Evolutionary conservation across 2,888 invertebrate species (phyloP).

Genomic region (Nemoura dubitans): DNA sequence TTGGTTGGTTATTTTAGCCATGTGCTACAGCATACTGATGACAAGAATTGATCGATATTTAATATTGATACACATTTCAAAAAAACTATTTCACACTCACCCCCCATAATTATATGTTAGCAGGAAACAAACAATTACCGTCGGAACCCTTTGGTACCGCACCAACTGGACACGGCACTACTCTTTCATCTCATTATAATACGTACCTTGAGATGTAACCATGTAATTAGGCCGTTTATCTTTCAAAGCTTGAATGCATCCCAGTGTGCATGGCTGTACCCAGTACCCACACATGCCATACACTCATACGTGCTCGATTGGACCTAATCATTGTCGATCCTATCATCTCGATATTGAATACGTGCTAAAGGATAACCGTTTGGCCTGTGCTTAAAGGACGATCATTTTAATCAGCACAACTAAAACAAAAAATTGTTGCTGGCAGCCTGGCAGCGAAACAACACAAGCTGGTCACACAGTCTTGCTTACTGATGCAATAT

Average conservation of each 20-base stretch:
- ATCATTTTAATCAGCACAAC: background rate
- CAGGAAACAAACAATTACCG: constrained; percentile 18
- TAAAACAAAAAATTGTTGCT: background rate
- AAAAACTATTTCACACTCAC: constrained; percentile 21
- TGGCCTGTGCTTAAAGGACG: background rate
- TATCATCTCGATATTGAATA: background rate
- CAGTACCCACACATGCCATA: background rate
- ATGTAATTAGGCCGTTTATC: constrained; percentile 16
- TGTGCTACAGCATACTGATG: background rate
- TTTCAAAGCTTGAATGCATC: background rate
- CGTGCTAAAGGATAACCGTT: background rate
- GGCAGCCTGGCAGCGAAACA: too few relatives aligned
- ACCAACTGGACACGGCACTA: background rate
- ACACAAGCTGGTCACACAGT: too few relatives aligned
- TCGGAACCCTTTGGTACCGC: constrained; percentile 14
- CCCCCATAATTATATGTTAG: background rate
- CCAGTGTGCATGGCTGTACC: background rate
- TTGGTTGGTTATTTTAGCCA: too few relatives aligned
- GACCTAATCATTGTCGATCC: background rate
- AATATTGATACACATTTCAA: background rate
- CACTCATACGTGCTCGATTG: background rate
- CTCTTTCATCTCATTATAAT: constrained; percentile 16
- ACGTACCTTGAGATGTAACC: background rate
- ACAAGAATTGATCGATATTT: constrained; percentile 19
- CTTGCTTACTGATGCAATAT: too few relatives aligned